These are phyloP conservation scores for Neoniphon sammara DNA, from an alignment of 2,797 vertebrate genomes.

Conservation along the genomic window DNA sequence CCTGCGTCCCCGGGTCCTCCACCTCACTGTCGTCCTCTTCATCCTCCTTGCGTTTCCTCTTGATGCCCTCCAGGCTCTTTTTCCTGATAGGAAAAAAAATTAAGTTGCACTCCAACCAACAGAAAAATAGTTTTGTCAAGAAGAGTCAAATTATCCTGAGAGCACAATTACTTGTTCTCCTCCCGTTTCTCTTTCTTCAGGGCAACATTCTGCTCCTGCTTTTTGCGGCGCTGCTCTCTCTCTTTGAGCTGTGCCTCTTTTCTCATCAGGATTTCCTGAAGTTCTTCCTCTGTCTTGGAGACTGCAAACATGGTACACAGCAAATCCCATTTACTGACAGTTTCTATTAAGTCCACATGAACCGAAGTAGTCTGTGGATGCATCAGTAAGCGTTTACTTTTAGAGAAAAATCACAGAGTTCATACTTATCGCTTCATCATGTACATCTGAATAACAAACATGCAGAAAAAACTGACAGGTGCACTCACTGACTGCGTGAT, in stretches of 20 bases:
- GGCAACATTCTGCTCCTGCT: constrained; percentile 86
- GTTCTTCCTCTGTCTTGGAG: constrained; percentile 86
- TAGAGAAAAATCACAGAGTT: constrained; percentile 71
- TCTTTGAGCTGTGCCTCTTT: constrained; percentile 85
- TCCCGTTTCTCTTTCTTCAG: constrained; percentile 81
- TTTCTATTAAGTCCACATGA: background rate
- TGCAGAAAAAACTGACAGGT: background rate
- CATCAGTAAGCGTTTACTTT: constrained; percentile 83
- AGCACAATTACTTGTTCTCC: constrained; percentile 82
- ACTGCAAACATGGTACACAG: constrained; percentile 63
- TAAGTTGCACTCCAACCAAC: background rate
- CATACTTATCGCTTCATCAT: constrained; percentile 72
- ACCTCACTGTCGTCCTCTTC: constrained; percentile 86
- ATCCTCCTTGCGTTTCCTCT: constrained; percentile 71
- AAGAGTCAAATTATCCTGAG: background rate
- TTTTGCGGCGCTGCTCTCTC: constrained; percentile 80
- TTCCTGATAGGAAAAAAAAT: constrained; percentile 75
- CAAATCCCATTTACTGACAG: background rate
- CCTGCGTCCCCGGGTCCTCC: constrained; percentile 87
- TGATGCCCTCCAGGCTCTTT: constrained; percentile 89
- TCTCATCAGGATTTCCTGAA: constrained; percentile 84
- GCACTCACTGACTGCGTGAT: constrained; percentile 87
- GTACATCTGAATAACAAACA: constrained; percentile 37
- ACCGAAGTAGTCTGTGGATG: background rate
- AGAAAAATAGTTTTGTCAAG: background rate